phyloP scores from a whole-genome alignment of 1,140 invertebrate species.

The Drosophila arizonae region DNA sequence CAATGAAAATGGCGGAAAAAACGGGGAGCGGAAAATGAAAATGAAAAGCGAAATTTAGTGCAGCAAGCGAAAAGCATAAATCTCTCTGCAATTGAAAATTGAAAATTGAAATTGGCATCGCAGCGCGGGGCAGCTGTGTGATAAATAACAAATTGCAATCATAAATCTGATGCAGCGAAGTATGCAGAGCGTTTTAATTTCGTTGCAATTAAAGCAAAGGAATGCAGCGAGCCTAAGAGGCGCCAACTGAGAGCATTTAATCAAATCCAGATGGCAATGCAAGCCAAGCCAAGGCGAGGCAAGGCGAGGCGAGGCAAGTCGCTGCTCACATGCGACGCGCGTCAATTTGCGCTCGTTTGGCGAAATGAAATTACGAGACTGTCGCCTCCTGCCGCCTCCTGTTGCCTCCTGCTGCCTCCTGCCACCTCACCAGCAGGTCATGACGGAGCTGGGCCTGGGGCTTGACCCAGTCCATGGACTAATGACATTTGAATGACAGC shows the following conservation, averaged over 20 bases:
- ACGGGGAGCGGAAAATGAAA: conserved; percentile 6
- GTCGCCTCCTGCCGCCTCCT: conserved; percentile 14
- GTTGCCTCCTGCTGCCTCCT: conserved; percentile 15
- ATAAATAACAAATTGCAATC: conserved; percentile 75
- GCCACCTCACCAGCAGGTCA: conserved; percentile 1
- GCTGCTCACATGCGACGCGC: conserved; percentile 33
- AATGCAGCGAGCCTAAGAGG: background rate
- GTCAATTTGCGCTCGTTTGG: conserved; percentile 51
- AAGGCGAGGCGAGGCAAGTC: too few species aligned
- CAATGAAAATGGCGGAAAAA: background rate
- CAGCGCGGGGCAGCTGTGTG: conserved; percentile 4
- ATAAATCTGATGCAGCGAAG: conserved; percentile 63
- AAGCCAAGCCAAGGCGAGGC: too few species aligned
- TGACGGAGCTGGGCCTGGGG: background rate
- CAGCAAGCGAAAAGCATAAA: conserved; percentile 53
- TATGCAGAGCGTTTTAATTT: conserved; percentile 66
- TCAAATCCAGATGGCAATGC: conserved; percentile 61
- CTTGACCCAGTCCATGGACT: conserved; percentile 38
- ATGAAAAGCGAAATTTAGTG: conserved; percentile 18
- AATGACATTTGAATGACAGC: conserved; percentile 76
- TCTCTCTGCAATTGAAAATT: conserved; percentile 69
- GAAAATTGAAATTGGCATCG: conserved; percentile 56
- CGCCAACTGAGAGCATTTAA: conserved; percentile 45
- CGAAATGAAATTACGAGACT: conserved; percentile 61
- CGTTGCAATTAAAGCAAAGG: conserved; percentile 62